Conservation (phyloP, 2,797 vertebrate genomes). For the Hippopotamyrus pictus region DNA sequence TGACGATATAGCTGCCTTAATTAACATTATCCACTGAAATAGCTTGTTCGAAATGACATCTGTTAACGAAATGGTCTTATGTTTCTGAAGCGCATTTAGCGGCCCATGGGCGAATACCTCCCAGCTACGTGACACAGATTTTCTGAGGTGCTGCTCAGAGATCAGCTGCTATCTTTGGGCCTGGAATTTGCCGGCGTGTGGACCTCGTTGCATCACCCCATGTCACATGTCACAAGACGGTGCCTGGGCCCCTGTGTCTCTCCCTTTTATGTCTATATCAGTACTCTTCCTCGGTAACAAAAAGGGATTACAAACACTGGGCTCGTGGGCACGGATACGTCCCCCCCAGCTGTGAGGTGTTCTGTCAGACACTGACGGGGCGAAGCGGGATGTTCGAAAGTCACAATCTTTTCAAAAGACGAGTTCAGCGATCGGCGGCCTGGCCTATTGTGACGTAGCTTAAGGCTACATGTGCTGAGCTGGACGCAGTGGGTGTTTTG, state of each 20-base stretch:
- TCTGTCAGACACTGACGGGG: conserved; percentile 44
- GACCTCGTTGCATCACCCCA: conserved; percentile 67
- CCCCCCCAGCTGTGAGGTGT: conserved; percentile 44
- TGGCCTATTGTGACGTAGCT: conserved; percentile 9
- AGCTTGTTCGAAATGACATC: neutral
- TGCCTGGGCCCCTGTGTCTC: conserved; percentile 64
- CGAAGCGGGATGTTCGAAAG: conserved; percentile 30
- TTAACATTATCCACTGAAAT: neutral
- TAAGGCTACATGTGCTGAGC: conserved; percentile 47
- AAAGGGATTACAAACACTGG: conserved; percentile 31
- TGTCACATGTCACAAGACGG: conserved; percentile 64
- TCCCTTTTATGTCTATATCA: conserved; percentile 67
- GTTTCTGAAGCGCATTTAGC: neutral
- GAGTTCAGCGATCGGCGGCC: conserved; percentile 45
- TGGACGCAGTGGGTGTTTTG: conserved; percentile 18
- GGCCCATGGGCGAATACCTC: neutral
- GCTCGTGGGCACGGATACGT: neutral
- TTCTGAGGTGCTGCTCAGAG: conserved; percentile 45
- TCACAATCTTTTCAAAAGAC: conserved; percentile 41
- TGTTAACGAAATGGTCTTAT: neutral
- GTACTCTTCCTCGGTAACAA: conserved; percentile 55
- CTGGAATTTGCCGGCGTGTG: conserved; percentile 60
- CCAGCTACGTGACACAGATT: conserved; percentile 32
- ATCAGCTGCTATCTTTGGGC: conserved; percentile 52
- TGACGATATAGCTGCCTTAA: neutral